Base-by-base conservation (phyloP, 1,140 invertebrate species). In the Elymnias hypermnestra region DNA sequence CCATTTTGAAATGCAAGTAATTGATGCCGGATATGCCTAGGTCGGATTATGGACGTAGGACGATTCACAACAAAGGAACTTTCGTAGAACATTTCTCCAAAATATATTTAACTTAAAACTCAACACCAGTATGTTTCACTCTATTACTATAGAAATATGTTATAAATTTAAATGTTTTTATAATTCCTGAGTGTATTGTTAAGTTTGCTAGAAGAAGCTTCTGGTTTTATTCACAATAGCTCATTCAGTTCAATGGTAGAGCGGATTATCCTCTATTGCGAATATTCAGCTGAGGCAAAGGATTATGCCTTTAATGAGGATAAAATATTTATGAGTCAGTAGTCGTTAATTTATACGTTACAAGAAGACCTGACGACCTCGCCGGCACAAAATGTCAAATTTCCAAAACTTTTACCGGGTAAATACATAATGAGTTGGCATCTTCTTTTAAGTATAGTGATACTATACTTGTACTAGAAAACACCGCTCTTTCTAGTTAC, bases 1-100 rank as follows among this genome's bases (percentile, higher is more conserved):
- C 36, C 41, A 63, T 62, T 67, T 60, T 71, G 22, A 47, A 49
- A 48, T 52, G 53, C 37, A 64, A 71, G 72, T 72, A 74, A 79
- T 69, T 46, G 60, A 79, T 60, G 57, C 72, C 72, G 72, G 72
- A 77, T 62, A 58, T 70, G 38, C 59, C 62, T 61, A 59, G 38
- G 38, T 37, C 43, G 26, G 29, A 51, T 57, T 47, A 57, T 39
- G 41, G 37, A 46, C 59, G 37, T 69, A 71, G 61, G 56, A 59
- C 59, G 65, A 48, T 70, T 65, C 60, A 45, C 57, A 44, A 69
- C 61, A 68, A 69, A 57, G 55, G 46, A 56, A 52, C 38, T 58
- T 74, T 72, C 64, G 48, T 28, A 48, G 69, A 75, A 72, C 53
- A 21, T 53, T 50, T 42, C 44, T 28, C 47, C 15, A 5, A 4